phyloP scores from a whole-genome alignment of 1,140 invertebrate species.

The Lepidurus apus region DNA sequence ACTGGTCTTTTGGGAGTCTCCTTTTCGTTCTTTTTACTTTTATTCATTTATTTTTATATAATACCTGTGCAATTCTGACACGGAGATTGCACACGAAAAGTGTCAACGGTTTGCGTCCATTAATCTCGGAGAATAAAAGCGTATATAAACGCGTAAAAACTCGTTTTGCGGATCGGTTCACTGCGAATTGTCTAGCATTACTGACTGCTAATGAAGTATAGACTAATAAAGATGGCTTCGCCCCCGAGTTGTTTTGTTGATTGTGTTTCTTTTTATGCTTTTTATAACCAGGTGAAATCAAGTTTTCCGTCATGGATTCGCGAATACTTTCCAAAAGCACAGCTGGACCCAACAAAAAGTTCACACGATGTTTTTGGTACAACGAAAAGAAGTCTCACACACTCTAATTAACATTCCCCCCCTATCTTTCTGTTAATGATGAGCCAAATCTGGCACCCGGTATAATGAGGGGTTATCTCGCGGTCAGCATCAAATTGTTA shows the following conservation, averaged over 20 bases:
- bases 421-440: background rate
- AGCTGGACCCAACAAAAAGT: too few relatives aligned
- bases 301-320: too few relatives aligned
- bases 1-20: constrained; percentile 16
- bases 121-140: background rate
- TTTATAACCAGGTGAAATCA: too few relatives aligned
- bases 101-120: background rate
- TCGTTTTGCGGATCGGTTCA: background rate
- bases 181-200: too few relatives aligned
- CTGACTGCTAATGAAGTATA: too few relatives aligned
- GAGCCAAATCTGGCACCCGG: background rate
- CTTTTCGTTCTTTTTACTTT: background rate
- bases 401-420: background rate
- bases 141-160: background rate
- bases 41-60: background rate
- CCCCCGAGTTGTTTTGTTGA: too few relatives aligned
- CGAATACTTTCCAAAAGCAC: too few relatives aligned
- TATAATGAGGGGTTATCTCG: background rate
- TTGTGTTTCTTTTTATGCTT: too few relatives aligned
- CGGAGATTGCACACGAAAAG: background rate
- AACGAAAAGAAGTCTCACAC: too few relatives aligned
- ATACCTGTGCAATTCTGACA: background rate
- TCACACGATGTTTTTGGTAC: too few relatives aligned
- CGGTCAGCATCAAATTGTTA: background rate
- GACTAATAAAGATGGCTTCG: too few relatives aligned